phyloP scores from a whole-genome alignment of 2,888 invertebrate species.

The Parapristionchus giblindavisi region DNA sequence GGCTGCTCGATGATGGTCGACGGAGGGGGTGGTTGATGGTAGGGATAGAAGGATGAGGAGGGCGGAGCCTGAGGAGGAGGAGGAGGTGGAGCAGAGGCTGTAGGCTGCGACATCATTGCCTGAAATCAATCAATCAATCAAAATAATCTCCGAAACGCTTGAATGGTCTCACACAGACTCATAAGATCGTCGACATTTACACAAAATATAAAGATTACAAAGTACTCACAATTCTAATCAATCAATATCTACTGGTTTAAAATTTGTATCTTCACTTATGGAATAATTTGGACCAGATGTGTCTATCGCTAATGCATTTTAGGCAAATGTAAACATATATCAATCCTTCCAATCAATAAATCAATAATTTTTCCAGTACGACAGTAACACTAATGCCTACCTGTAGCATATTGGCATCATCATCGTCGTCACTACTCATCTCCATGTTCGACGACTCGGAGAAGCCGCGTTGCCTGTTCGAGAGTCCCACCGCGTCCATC shows the following conservation, averaged over 20 bases:
- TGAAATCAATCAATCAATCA: neutral
- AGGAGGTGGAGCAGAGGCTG: neutral
- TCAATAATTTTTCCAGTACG: neutral
- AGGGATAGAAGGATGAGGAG: no score
- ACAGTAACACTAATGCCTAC: neutral
- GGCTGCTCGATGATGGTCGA: no score
- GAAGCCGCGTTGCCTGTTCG: neutral
- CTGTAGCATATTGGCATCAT: neutral
- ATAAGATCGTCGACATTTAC: no score
- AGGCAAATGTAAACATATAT: neutral
- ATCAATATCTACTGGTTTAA: no score
- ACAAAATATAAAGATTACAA: no score
- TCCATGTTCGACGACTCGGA: constrained; percentile 22
- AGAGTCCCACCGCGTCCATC: neutral
- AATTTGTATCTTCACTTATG: no score
- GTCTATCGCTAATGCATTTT: neutral
- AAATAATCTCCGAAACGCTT: neutral
- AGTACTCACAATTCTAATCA: no score
- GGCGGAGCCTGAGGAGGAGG: neutral
- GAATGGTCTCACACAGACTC: neutral
- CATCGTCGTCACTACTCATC: constrained; percentile 25
- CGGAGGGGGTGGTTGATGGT: no score
- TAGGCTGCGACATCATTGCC: neutral
- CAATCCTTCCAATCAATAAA: neutral
- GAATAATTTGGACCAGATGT: neutral